These are phyloP conservation scores for Ditula angustiorana DNA, from an alignment of 2,888 invertebrate species.

Conservation along the genomic window DNA sequence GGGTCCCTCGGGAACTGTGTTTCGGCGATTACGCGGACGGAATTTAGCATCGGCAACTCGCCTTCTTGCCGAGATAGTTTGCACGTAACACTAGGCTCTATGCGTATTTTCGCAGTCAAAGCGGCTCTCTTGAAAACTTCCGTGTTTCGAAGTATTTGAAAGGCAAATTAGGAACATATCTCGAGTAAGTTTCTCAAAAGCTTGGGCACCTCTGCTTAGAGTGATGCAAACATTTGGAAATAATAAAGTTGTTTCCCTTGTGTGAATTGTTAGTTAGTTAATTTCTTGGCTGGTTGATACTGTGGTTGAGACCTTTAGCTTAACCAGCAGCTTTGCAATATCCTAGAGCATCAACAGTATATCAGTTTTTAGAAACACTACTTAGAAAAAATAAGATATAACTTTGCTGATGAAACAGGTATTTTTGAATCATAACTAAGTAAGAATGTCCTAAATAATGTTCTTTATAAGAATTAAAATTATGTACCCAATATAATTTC, in stretches of 20 bases:
- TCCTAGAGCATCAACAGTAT: too few species aligned
- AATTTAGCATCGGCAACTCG: constrained; percentile 75
- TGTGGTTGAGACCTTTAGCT: too few species aligned
- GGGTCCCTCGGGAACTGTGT: constrained; percentile 75
- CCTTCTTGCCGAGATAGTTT: constrained; percentile 79
- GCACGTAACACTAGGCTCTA: constrained; percentile 80
- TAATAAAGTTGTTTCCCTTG: constrained; percentile 60
- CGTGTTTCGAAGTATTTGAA: constrained; percentile 82
- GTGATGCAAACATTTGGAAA: constrained; percentile 71
- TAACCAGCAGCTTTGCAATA: too few species aligned
- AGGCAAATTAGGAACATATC: constrained; percentile 81
- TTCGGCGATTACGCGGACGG: constrained; percentile 84
- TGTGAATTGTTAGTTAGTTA: constrained; percentile 44
- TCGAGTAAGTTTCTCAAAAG: constrained; percentile 63
- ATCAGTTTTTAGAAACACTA: too few species aligned
- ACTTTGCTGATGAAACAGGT: too few species aligned
- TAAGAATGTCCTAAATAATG: too few species aligned
- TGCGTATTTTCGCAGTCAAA: constrained; percentile 77
- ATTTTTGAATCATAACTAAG: too few species aligned
- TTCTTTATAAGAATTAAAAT: too few species aligned
- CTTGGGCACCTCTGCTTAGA: constrained; percentile 50
- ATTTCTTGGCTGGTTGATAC: constrained; percentile 47
- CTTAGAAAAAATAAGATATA: too few species aligned
- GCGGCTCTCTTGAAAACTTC: constrained; percentile 74
- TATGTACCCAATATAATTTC: too few species aligned